A percentile compares a stretch with the other conserved stretches of the same genome.
Conservation (phyloP, 2,113 vertebrate genomes). For the Micronycteris hirsuta region DNA sequence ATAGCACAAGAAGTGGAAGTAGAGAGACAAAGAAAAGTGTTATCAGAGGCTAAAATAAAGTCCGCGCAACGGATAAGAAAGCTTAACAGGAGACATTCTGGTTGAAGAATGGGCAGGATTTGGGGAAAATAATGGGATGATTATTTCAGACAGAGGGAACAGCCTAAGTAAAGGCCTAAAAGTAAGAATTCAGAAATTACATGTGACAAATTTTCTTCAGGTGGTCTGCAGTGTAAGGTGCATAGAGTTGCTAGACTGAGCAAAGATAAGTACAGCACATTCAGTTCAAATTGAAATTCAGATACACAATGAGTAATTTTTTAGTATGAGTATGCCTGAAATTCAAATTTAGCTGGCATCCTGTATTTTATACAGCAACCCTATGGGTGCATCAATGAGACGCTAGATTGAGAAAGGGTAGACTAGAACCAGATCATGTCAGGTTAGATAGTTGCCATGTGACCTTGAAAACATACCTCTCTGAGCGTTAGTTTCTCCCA, state of each 20-base stretch:
- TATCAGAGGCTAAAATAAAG: background rate
- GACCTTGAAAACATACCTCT: background rate
- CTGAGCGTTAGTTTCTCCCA: background rate
- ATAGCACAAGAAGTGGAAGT: background rate
- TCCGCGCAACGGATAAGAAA: background rate
- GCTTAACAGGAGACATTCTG: background rate
- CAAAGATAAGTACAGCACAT: background rate
- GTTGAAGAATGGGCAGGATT: background rate
- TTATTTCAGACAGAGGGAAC: background rate
- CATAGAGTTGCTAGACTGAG: background rate
- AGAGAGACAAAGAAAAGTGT: background rate
- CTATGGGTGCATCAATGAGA: background rate
- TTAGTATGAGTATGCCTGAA: background rate
- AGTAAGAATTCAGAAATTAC: background rate
- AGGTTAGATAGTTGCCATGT: background rate
- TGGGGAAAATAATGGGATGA: background rate
- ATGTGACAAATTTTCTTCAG: background rate
- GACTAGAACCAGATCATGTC: background rate
- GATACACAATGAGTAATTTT: background rate
- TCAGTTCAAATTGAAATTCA: slow-evolving; percentile 7
- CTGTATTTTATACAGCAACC: background rate
- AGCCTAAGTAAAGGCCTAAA: background rate
- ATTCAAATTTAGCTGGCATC: background rate
- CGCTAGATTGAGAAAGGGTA: background rate
- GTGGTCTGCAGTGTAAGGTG: background rate